Base-by-base conservation (phyloP, 2,113 vertebrate species). In the Myiagra hebetior region DNA sequence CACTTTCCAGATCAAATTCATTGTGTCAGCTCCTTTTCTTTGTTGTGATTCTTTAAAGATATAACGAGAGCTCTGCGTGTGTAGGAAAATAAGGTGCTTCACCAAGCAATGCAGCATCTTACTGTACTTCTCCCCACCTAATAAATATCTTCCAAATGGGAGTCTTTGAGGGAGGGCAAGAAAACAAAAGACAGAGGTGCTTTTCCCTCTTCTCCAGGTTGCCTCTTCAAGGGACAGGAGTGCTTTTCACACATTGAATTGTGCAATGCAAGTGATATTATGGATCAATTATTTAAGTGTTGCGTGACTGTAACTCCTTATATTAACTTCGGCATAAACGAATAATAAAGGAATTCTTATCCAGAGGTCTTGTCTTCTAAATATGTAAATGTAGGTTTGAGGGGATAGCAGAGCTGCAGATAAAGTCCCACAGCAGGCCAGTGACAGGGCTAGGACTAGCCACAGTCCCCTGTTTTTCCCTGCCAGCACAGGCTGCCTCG, bases 1-100 rank as follows among this genome's bases (percentile, higher is more conserved):
- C 90, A 96, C 89, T 93, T 92, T 97, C 84, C 87, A 91, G 79
- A 96, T 95, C 81, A 95, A 97, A 97, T 90, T 76, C 81, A 90
- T 93, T 33, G 73, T 93, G 91, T 97, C 96, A 97, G 91, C 92
- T 93, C 80, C 82, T 97, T 95, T 94, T 76, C 92, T 95, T 91
- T 92, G 79, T 77, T 90, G 78, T 67, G 86, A 85, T 70, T 81
- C 75, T 91, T 94, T 85, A 85, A 80, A 87, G 76, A 63, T 33
- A 41, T 57, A 92, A 79, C 0, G 1, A 85, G 87, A 87, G 77
- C 55, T 63, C 72, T 49, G 44, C 4, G 5, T 57, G 49, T 42
- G 50, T 8, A 17, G 65, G 75, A 49, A 85, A 92, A 60, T 31
- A 73, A 73, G 72, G 59, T 77, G 83, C 27, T 91, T 62, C 4